These are phyloP conservation scores for Malachius bipustulatus DNA, from an alignment of 2,888 invertebrate genomes.

Conservation along the genomic window DNA sequence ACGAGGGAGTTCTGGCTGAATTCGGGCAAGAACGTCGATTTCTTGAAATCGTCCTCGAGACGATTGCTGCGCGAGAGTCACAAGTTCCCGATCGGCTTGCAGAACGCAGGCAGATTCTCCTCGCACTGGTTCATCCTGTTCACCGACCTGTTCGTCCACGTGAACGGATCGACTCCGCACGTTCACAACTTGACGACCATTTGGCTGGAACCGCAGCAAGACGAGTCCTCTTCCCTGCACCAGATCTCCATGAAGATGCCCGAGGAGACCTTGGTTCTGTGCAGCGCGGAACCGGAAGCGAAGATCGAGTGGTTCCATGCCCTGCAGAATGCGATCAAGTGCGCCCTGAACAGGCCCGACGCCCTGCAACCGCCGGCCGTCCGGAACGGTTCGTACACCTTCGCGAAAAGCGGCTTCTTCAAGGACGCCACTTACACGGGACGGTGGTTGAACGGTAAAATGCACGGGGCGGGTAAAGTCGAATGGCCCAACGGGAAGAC, in stretches of 20 bases:
- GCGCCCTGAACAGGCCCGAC: constrained; percentile 49
- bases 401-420: constrained; percentile 56
- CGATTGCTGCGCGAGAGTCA: constrained; percentile 71
- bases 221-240: constrained; percentile 50
- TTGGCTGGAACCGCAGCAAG: constrained; percentile 69
- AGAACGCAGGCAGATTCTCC: constrained; percentile 60
- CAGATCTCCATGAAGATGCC: constrained; percentile 62
- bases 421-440: constrained; percentile 72
- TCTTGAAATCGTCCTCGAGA: constrained; percentile 51
- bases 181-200: constrained; percentile 59
- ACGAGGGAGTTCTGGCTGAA: constrained; percentile 67
- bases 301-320: constrained; percentile 72
- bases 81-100: constrained; percentile 53
- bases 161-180: constrained; percentile 52
- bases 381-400: constrained; percentile 60
- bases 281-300: constrained; percentile 52
- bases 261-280: constrained; percentile 61
- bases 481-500: constrained; percentile 71
- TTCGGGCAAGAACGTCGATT: constrained; percentile 48
- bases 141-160: constrained; percentile 69
- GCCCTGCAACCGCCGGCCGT: constrained; percentile 56
- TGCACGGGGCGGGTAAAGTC: constrained; percentile 73
- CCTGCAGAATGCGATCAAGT: constrained; percentile 60
- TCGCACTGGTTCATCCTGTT: constrained; percentile 72
- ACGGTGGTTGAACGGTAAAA: constrained; percentile 69